Evolutionary conservation across 2,888 invertebrate genomes (phyloP).

Genomic region (Drosophila neonasuta): DNA sequence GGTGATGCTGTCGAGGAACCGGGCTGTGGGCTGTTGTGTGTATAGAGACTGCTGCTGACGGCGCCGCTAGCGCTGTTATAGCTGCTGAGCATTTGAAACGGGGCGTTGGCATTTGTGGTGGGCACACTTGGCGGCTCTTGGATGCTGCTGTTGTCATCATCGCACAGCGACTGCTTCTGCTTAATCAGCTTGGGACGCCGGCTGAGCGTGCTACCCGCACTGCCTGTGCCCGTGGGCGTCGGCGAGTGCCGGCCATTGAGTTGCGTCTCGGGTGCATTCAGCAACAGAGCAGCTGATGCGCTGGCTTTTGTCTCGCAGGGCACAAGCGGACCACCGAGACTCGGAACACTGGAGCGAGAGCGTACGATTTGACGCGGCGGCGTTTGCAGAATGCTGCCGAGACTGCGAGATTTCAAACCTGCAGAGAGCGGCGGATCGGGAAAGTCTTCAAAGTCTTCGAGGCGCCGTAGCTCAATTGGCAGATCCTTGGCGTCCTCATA

Average conservation of each 20-base stretch:
- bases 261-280: conserved; percentile 50
- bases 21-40: conserved; percentile 40
- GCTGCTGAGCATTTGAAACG: conserved; percentile 77
- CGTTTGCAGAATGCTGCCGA: conserved; percentile 91
- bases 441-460: conserved; percentile 86
- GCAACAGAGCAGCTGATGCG: conserved; percentile 45
- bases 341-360: conserved; percentile 89
- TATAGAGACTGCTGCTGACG: conserved; percentile 71
- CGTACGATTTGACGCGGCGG: conserved; percentile 88
- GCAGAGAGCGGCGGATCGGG: conserved; percentile 85
- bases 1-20: conserved; percentile 22
- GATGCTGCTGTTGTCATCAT: conserved; percentile 83
- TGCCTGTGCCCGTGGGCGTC: conserved; percentile 27
- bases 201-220: conserved; percentile 69
- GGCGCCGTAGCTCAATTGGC: conserved; percentile 91
- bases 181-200: conserved; percentile 89
- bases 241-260: conserved; percentile 68
- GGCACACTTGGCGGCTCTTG: conserved; percentile 16
- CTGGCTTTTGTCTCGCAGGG: conserved; percentile 56
- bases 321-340: conserved; percentile 83
- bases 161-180: conserved; percentile 92
- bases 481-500: conserved; percentile 88
- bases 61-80: conserved; percentile 74
- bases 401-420: conserved; percentile 90
- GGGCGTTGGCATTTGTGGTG: conserved; percentile 27